A percentile compares a stretch with the other conserved stretches of the same genome.
Conservation (phyloP, 2,113 vertebrate species). For the Macquaria ambigua region DNA sequence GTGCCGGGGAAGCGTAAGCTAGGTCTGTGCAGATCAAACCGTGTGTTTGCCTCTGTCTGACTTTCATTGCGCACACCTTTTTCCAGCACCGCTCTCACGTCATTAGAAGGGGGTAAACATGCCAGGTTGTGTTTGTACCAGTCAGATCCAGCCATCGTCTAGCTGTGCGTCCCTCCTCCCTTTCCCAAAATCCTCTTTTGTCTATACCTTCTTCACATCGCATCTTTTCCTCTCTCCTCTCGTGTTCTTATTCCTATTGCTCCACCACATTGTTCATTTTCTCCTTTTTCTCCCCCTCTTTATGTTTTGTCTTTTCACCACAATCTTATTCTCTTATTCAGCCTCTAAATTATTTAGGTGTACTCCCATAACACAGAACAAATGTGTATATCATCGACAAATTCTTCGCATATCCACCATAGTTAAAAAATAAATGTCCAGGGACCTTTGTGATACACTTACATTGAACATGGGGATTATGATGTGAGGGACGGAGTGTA, state of each 20-base stretch:
- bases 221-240: slow-evolving; percentile 6
- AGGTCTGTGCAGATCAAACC: slow-evolving; percentile 29
- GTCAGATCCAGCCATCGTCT: slow-evolving; percentile 41
- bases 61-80: slow-evolving; percentile 36
- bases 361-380: not conserved
- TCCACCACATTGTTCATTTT: not conserved
- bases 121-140: slow-evolving; percentile 41
- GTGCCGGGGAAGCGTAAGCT: not conserved
- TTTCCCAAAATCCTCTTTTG: slow-evolving; percentile 39
- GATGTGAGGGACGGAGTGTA: slow-evolving; percentile 4
- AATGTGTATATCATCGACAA: not conserved
- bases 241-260: slow-evolving; percentile 12
- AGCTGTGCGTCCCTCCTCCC: slow-evolving; percentile 12
- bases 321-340: not conserved
- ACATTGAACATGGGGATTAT: not conserved
- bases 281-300: not conserved
- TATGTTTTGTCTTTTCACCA: not conserved
- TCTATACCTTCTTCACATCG: not conserved
- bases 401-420: not conserved
- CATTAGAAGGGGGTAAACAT: slow-evolving; percentile 51
- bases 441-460: slow-evolving; percentile 7
- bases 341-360: slow-evolving; percentile 19
- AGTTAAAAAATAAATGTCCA: not conserved
- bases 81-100: slow-evolving; percentile 15
- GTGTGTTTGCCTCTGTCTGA: not conserved